Evolutionary conservation across 2,888 invertebrate genomes (phyloP).

Genomic region (Melipona bicolor): DNA sequence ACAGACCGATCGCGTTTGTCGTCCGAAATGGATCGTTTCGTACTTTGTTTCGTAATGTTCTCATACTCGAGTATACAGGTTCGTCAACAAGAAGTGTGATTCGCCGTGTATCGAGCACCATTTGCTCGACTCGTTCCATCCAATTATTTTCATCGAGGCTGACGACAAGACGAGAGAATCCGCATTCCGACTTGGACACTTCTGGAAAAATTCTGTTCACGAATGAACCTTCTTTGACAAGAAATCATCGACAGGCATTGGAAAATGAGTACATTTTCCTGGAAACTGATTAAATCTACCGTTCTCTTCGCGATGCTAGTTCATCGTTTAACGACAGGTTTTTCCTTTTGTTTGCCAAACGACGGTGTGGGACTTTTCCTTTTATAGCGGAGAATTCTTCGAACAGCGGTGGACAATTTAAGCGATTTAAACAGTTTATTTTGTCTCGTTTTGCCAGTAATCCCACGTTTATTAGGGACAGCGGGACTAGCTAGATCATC

Average conservation of each 20-base stretch:
- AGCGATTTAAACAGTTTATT: slow-evolving; percentile 9
- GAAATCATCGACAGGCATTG: background rate
- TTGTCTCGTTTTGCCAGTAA: slow-evolving; percentile 23
- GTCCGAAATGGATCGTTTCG: slow-evolving; percentile 66
- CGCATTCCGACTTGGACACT: slow-evolving; percentile 42
- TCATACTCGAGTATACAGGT: slow-evolving; percentile 46
- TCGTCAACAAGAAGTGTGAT: slow-evolving; percentile 72
- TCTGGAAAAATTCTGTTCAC: slow-evolving; percentile 8
- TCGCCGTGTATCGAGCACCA: slow-evolving; percentile 52
- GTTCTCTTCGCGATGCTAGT: background rate
- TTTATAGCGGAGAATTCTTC: background rate
- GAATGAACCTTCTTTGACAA: background rate
- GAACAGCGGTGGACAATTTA: background rate
- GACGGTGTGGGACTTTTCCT: background rate
- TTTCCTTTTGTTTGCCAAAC: background rate
- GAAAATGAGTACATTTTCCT: background rate
- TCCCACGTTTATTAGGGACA: slow-evolving; percentile 48
- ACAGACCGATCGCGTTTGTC: slow-evolving; percentile 69
- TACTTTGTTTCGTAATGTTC: slow-evolving; percentile 61
- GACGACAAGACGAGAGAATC: slow-evolving; percentile 20
- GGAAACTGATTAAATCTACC: background rate
- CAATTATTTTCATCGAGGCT: slow-evolving; percentile 51
- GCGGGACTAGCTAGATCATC: slow-evolving; percentile 61
- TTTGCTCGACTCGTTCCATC: slow-evolving; percentile 49
- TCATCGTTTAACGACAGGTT: background rate